These are phyloP conservation scores for Drosophila quadrilineata DNA, from an alignment of 1,140 invertebrate genomes.

Conservation along the genomic window DNA sequence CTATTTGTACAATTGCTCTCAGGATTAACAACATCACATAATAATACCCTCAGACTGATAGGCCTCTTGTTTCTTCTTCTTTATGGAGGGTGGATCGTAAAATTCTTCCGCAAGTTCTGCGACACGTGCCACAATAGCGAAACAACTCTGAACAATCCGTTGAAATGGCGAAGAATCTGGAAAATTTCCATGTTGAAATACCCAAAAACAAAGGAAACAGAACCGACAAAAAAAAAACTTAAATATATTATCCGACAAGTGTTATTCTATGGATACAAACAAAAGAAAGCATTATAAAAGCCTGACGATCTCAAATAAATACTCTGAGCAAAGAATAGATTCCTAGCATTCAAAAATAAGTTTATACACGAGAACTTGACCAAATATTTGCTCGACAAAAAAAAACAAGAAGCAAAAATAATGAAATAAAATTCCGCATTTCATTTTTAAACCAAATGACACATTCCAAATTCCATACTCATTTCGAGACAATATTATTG, in stretches of 20 bases:
- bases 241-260: slow-evolving; percentile 50
- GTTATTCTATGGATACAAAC: slow-evolving; percentile 22
- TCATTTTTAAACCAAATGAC: slow-evolving; percentile 41
- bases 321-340: too few relatives aligned
- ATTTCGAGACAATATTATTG: not conserved
- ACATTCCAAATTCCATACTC: slow-evolving; percentile 36
- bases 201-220: not conserved
- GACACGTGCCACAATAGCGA: slow-evolving; percentile 52
- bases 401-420: slow-evolving; percentile 31
- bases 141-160: not conserved
- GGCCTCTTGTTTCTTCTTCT: not conserved
- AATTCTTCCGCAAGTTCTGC: slow-evolving; percentile 15
- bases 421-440: slow-evolving; percentile 68
- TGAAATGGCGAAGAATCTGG: slow-evolving; percentile 23
- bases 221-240: slow-evolving; percentile 4
- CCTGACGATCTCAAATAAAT: slow-evolving; percentile 23
- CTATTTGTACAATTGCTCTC: not conserved
- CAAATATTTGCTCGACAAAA: slow-evolving; percentile 54
- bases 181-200: slow-evolving; percentile 50
- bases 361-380: slow-evolving; percentile 31
- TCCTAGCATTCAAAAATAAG: slow-evolving; percentile 8
- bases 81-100: slow-evolving; percentile 19
- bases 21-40: not conserved
- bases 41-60: not conserved
- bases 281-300: slow-evolving; percentile 9